These are phyloP conservation scores for Nomada fabriciana DNA, from an alignment of 2,888 invertebrate genomes.

Conservation along the genomic window DNA sequence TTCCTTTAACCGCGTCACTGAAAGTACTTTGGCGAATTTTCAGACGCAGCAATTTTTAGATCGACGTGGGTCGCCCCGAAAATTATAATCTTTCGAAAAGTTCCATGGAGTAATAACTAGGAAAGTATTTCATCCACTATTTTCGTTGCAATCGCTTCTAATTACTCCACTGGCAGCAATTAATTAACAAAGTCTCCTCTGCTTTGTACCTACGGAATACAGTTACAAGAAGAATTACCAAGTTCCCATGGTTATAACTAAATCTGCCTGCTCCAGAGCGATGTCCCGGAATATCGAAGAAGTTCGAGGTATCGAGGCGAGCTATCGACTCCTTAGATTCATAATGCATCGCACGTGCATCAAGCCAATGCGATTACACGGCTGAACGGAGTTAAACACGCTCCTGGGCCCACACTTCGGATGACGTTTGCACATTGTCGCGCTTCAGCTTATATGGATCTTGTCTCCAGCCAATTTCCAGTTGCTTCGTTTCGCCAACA, in stretches of 20 bases:
- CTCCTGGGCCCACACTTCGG: conserved; percentile 53
- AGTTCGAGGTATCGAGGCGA: conserved; percentile 2
- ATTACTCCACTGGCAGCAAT: too few species aligned
- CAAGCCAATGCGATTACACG: conserved; percentile 72
- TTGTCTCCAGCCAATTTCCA: conserved; percentile 17
- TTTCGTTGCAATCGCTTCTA: too few species aligned
- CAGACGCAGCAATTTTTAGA: neutral
- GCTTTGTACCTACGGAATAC: neutral
- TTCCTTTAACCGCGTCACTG: neutral
- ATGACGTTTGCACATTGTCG: conserved; percentile 60
- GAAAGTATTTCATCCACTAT: too few species aligned
- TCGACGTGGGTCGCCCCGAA: neutral
- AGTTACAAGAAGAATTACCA: neutral
- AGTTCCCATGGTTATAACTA: neutral
- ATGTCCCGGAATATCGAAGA: conserved; percentile 28
- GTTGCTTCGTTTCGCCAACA: conserved; percentile 25
- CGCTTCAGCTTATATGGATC: conserved; percentile 28
- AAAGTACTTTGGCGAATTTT: neutral
- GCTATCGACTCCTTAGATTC: conserved; percentile 52
- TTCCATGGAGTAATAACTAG: neutral
- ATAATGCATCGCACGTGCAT: conserved; percentile 68
- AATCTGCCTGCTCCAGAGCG: conserved; percentile 2
- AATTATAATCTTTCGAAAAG: neutral
- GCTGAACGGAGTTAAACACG: conserved; percentile 74
- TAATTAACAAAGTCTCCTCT: too few species aligned